phyloP scores from a whole-genome alignment of 2,797 vertebrate genomes.

The Darevskia nairensis region DNA sequence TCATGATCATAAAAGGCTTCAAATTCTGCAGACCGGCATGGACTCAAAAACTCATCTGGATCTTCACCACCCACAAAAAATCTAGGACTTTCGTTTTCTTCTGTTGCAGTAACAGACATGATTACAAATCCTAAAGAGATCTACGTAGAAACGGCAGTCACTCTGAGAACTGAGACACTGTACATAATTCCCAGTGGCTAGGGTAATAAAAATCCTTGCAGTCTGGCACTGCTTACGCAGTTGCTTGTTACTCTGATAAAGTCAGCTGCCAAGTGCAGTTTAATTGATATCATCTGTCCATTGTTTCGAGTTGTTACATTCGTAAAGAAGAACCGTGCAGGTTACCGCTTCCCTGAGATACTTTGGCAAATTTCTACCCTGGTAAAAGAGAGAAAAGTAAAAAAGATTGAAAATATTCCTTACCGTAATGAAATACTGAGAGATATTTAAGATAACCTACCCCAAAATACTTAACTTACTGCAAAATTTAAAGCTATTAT shows the following conservation, averaged over 20 bases:
- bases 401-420: background rate
- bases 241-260: slow-evolving; percentile 54
- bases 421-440: background rate
- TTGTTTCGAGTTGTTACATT: slow-evolving; percentile 53
- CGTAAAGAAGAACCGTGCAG: slow-evolving; percentile 42
- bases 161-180: slow-evolving; percentile 38
- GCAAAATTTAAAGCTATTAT: background rate
- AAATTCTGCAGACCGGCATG: slow-evolving; percentile 77
- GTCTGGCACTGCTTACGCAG: slow-evolving; percentile 47
- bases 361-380: slow-evolving; percentile 59
- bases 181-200: slow-evolving; percentile 54
- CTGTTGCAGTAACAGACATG: slow-evolving; percentile 80
- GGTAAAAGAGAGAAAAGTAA: slow-evolving; percentile 18
- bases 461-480: background rate
- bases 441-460: background rate
- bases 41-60: slow-evolving; percentile 82
- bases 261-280: slow-evolving; percentile 61
- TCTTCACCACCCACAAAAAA: slow-evolving; percentile 90
- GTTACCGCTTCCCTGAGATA: slow-evolving; percentile 57
- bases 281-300: slow-evolving; percentile 67
- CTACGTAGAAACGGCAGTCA: slow-evolving; percentile 57
- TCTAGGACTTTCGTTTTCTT: slow-evolving; percentile 78
- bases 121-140: slow-evolving; percentile 44
- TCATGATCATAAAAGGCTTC: slow-evolving; percentile 86
- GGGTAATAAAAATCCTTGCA: slow-evolving; percentile 43